Evolutionary conservation across 2,797 vertebrate genomes (phyloP).

Genomic region (Channallabes apus): DNA sequence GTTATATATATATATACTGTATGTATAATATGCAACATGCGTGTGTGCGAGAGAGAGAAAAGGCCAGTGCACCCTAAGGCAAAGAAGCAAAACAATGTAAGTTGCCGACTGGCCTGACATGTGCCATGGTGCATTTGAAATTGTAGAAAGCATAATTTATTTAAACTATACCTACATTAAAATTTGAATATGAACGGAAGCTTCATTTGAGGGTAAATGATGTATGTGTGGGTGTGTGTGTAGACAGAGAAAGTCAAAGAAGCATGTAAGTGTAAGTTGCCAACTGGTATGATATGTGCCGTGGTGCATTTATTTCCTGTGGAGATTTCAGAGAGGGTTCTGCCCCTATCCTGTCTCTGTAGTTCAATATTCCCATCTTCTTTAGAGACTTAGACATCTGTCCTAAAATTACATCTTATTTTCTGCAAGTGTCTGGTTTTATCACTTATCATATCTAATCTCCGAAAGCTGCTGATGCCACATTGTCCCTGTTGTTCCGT

Average conservation of each 20-base stretch:
- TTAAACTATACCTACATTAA: neutral
- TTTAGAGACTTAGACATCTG: conserved; percentile 18
- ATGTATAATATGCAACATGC: no score
- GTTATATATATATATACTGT: neutral
- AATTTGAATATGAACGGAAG: neutral
- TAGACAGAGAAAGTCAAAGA: neutral
- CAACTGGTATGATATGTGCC: conserved; percentile 17
- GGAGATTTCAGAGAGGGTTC: neutral
- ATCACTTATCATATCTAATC: conserved; percentile 40
- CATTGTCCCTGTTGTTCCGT: conserved; percentile 17
- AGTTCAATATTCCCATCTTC: neutral
- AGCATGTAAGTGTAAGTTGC: neutral
- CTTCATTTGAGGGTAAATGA: neutral
- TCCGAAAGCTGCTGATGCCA: conserved; percentile 45
- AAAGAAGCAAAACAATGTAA: no score
- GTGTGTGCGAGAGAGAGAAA: neutral
- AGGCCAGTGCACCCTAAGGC: no score
- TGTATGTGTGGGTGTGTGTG: neutral
- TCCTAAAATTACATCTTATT: conserved; percentile 30
- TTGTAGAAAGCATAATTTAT: neutral
- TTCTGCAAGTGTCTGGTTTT: conserved; percentile 19
- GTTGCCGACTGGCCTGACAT: no score
- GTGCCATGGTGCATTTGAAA: no score
- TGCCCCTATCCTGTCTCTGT: conserved; percentile 14
- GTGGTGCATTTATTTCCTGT: conserved; percentile 28